phyloP scores from a whole-genome alignment of 2,888 invertebrate species.

The Limnephilus auricula region DNA sequence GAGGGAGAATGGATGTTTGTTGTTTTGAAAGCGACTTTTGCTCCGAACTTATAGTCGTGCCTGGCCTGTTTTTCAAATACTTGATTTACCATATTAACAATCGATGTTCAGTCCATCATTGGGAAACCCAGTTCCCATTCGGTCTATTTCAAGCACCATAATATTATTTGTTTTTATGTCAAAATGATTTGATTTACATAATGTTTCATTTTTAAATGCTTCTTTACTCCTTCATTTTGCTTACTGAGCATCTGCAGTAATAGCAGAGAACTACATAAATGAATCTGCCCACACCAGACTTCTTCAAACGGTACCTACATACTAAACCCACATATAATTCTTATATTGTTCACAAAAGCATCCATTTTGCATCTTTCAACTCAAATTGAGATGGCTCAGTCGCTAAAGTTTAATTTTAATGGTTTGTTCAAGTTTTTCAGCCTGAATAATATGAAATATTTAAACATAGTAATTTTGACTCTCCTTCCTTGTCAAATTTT shows the following conservation, averaged over 20 bases:
- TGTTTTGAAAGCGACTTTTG: conserved; percentile 43
- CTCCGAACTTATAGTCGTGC: background rate
- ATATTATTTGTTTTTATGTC: conserved; percentile 2
- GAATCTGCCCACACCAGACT: background rate
- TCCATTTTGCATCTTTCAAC: background rate
- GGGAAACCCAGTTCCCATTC: background rate
- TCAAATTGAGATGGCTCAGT: background rate
- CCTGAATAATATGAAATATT: too few species aligned
- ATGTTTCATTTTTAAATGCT: background rate
- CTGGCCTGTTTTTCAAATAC: conserved; percentile 17
- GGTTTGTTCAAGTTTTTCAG: background rate
- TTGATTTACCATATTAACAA: background rate
- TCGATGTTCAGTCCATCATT: background rate
- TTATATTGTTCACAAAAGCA: background rate
- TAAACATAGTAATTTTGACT: background rate
- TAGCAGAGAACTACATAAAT: background rate
- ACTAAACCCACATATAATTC: background rate
- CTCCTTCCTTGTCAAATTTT: background rate
- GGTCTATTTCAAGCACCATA: background rate
- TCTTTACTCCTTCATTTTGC: background rate
- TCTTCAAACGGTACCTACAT: background rate
- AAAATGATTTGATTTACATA: background rate
- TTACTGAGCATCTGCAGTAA: background rate
- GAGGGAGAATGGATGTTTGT: conserved; percentile 38
- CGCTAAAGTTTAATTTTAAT: background rate